Percentiles rank a stretch among this genome's conserved stretches.
phyloP scores from a whole-genome alignment of 37 sponge, comb jelly and placozoan species.

The Ephydatia muelleri region DNA sequence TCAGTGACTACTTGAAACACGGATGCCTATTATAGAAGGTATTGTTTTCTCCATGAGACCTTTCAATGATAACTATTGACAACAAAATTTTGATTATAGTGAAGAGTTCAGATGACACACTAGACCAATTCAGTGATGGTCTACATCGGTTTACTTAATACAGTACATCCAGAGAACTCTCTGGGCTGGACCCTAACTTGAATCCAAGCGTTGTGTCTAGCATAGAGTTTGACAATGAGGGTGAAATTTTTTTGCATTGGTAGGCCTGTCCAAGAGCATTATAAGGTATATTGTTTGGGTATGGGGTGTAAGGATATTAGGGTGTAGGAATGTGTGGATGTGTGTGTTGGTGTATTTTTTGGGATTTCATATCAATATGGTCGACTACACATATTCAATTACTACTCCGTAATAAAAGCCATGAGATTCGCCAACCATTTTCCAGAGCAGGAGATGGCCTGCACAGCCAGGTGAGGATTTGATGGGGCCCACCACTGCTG shows the following conservation, averaged over 20 bases:
- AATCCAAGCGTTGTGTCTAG: constrained; percentile 75
- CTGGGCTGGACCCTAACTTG: too few species aligned
- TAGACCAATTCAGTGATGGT: too few species aligned
- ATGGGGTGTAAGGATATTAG: background rate
- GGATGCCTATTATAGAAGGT: too few species aligned
- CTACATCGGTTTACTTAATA: too few species aligned
- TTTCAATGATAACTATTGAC: too few species aligned
- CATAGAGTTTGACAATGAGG: constrained; percentile 83
- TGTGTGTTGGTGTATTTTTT: too few species aligned
- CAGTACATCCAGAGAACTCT: too few species aligned
- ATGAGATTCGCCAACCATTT: constrained; percentile 53
- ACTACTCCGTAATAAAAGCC: constrained; percentile 36
- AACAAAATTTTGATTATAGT: too few species aligned
- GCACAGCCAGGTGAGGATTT: constrained; percentile 69
- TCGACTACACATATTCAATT: constrained; percentile 66
- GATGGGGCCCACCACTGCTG: background rate
- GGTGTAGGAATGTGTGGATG: constrained; percentile 12
- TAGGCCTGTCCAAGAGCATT: constrained; percentile 83
- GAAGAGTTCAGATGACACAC: too few species aligned
- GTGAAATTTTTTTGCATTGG: constrained; percentile 84
- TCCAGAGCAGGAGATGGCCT: constrained; percentile 67
- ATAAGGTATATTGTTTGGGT: constrained; percentile 44
- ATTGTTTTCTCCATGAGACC: too few species aligned
- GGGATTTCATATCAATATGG: too few species aligned
- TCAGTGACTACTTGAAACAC: too few species aligned